Percentiles rank a stretch among this genome's conserved stretches.
Conservation (phyloP, 2,888 invertebrate species). For the Ectemnius lituratus region DNA sequence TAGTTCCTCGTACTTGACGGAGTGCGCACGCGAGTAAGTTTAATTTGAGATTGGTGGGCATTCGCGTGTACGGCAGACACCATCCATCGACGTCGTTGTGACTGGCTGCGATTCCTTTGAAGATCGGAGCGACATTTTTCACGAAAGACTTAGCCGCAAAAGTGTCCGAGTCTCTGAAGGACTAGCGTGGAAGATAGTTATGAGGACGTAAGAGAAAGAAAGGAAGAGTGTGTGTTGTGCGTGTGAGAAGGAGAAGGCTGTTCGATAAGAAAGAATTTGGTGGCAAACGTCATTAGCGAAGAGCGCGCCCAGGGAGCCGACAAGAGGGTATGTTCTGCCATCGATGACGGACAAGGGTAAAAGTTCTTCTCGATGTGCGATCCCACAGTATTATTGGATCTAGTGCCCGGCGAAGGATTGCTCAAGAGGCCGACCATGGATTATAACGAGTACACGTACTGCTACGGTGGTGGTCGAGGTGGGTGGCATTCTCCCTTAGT, state of each 20-base stretch:
- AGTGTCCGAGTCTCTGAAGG: not conserved
- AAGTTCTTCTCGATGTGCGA: conserved; percentile 67
- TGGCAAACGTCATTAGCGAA: conserved; percentile 7
- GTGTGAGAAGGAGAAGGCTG: not conserved
- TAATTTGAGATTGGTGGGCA: conserved; percentile 51
- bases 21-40: conserved; percentile 45
- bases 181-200: not conserved
- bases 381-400: conserved; percentile 73
- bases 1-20: conserved; percentile 41
- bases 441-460: conserved; percentile 77
- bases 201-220: no score
- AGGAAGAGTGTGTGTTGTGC: not conserved
- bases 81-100: conserved; percentile 54
- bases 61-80: conserved; percentile 40
- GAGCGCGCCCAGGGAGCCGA: not conserved
- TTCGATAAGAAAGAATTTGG: conserved; percentile 8
- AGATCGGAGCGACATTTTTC: conserved; percentile 35
- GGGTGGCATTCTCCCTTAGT: conserved; percentile 60
- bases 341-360: conserved; percentile 48
- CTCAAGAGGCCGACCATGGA: conserved; percentile 76
- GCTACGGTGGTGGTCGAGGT: conserved; percentile 76
- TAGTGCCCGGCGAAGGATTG: conserved; percentile 74
- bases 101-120: conserved; percentile 47
- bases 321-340: conserved; percentile 18
- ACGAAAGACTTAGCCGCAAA: conserved; percentile 1